A percentile compares a stretch with the other conserved stretches of the same genome.
Evolutionary conservation across 2,888 invertebrate genomes (phyloP).

Genomic region (Hoplodrina blanda): DNA sequence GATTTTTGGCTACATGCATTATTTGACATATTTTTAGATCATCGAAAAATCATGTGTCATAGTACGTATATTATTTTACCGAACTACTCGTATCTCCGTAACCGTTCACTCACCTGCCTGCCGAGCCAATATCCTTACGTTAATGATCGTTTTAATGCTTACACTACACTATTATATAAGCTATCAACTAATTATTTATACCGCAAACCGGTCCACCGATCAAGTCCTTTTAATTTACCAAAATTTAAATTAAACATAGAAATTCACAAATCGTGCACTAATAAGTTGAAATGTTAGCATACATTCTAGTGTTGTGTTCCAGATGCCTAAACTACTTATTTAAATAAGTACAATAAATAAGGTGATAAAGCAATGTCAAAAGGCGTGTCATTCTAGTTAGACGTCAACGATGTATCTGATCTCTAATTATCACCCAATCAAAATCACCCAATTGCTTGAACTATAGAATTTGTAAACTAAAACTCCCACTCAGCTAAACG

Average conservation of each 20-base stretch:
- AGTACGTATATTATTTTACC: too few species aligned
- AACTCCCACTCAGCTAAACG: slow-evolving; percentile 7
- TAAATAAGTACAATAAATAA: not conserved
- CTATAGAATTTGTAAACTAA: not conserved
- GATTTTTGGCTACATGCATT: too few species aligned
- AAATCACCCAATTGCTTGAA: not conserved
- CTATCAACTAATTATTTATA: not conserved
- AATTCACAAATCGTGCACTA: not conserved
- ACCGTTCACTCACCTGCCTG: slow-evolving; percentile 21
- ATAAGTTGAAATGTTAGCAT: not conserved
- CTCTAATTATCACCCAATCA: not conserved
- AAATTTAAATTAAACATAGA: not conserved
- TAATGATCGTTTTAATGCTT: slow-evolving; percentile 8
- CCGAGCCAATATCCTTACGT: not conserved
- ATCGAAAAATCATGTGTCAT: too few species aligned
- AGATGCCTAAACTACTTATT: not conserved
- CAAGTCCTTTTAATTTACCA: not conserved
- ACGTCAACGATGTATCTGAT: not conserved
- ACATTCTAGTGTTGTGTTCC: not conserved
- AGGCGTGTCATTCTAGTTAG: not conserved
- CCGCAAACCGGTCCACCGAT: not conserved
- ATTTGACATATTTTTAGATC: too few species aligned
- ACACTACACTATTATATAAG: not conserved
- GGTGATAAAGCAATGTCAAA: not conserved
- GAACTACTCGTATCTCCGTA: too few species aligned